Conservation (phyloP, 2,888 invertebrate genomes). For the Erynnis tages region DNA sequence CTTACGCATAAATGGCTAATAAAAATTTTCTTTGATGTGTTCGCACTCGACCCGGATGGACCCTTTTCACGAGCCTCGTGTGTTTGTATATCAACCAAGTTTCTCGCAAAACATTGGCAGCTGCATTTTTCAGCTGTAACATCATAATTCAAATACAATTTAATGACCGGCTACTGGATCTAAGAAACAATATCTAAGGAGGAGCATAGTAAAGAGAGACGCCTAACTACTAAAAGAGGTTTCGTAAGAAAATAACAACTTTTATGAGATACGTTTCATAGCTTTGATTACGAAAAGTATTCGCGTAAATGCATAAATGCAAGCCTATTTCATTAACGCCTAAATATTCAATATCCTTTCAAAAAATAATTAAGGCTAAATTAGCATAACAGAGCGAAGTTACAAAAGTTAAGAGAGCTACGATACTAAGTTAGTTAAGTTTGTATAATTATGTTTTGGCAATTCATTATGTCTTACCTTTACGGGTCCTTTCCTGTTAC, state of each 20-base stretch:
- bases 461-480: slow-evolving; percentile 56
- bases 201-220: slow-evolving; percentile 11
- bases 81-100: slow-evolving; percentile 99
- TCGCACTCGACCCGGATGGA: slow-evolving; percentile 97
- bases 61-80: slow-evolving; percentile 98
- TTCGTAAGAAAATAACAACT: neutral
- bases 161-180: neutral
- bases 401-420: slow-evolving; percentile 12
- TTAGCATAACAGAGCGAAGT: slow-evolving; percentile 9
- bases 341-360: neutral
- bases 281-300: slow-evolving; percentile 13
- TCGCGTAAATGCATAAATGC: slow-evolving; percentile 4
- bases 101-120: slow-evolving; percentile 99
- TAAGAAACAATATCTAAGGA: slow-evolving; percentile 4
- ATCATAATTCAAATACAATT: slow-evolving; percentile 26
- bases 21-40: slow-evolving; percentile 99
- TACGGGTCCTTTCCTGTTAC: slow-evolving; percentile 49
- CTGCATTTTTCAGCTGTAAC: slow-evolving; percentile 98
- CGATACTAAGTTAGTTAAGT: no score
- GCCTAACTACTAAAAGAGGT: neutral
- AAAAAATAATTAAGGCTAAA: neutral
- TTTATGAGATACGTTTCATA: neutral
- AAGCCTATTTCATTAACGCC: neutral
- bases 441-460: slow-evolving; percentile 15
- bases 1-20: slow-evolving; percentile 99